Percentiles rank a stretch among this genome's conserved stretches.
These are phyloP conservation scores for Apodemia duryi DNA, from an alignment of 2,888 invertebrate genomes.

Conservation along the genomic window DNA sequence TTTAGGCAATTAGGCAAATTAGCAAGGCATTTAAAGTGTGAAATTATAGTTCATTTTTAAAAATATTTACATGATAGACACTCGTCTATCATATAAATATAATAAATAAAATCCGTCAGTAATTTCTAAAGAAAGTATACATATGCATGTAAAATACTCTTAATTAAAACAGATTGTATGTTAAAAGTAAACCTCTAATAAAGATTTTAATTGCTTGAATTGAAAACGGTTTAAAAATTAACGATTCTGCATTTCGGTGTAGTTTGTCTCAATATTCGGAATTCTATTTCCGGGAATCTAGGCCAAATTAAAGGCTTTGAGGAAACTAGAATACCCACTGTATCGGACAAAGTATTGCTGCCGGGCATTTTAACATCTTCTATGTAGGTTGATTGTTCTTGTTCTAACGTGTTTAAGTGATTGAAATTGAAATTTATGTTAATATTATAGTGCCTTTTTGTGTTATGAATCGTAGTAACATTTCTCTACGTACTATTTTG, in stretches of 20 bases:
- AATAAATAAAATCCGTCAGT: too few relatives aligned
- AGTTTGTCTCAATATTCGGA: slow-evolving; percentile 9
- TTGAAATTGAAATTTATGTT: neutral
- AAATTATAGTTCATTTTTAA: neutral
- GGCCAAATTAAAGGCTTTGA: slow-evolving; percentile 16
- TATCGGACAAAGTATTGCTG: slow-evolving; percentile 11
- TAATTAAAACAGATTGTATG: too few relatives aligned
- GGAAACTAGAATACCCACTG: slow-evolving; percentile 2
- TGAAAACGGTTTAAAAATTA: slow-evolving; percentile 1
- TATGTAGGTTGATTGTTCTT: slow-evolving; percentile 5
- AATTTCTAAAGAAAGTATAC: too few relatives aligned
- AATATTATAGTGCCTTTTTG: neutral
- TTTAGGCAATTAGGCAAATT: neutral
- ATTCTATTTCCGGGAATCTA: slow-evolving; percentile 17
- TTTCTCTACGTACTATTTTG: neutral
- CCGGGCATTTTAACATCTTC: neutral
- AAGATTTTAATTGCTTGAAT: neutral
- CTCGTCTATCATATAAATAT: too few relatives aligned
- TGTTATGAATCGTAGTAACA: neutral
- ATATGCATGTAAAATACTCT: too few relatives aligned
- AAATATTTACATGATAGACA: neutral
- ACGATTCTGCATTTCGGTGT: slow-evolving; percentile 9
- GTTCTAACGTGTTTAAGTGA: neutral
- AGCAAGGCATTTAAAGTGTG: neutral
- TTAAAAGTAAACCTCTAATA: neutral